A percentile compares a stretch with the other conserved stretches of the same genome.
These are phyloP conservation scores for Loriculus beryllinus DNA, from an alignment of 2,797 vertebrate species.

Conservation along the genomic window DNA sequence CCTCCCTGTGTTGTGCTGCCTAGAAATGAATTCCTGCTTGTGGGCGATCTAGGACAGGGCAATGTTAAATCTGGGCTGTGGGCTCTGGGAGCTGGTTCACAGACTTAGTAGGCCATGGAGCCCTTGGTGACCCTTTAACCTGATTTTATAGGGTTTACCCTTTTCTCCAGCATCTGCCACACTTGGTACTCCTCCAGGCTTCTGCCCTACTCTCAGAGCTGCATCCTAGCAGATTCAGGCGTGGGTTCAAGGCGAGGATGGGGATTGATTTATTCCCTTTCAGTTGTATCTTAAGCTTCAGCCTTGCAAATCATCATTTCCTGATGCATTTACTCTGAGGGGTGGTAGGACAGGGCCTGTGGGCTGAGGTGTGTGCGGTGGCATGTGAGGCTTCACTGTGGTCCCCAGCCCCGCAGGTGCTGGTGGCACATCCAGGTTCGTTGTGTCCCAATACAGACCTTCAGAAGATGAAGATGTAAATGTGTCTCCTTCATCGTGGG, in stretches of 20 bases:
- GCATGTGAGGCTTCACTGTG: accelerated
- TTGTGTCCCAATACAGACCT: background rate
- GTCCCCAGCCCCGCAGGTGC: background rate
- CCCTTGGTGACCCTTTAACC: background rate
- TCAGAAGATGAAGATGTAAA: background rate
- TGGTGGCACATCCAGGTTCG: background rate
- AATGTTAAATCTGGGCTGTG: background rate
- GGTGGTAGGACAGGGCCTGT: accelerated
- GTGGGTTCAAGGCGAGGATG: background rate
- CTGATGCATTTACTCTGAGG: background rate
- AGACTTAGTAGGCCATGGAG: background rate
- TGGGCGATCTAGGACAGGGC: background rate
- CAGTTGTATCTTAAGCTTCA: background rate
- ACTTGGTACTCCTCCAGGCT: background rate
- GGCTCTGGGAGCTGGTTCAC: background rate
- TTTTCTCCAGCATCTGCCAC: background rate
- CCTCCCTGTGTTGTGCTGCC: accelerated
- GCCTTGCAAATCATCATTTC: background rate
- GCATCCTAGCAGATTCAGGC: background rate
- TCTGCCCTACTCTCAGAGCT: background rate
- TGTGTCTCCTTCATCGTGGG: background rate
- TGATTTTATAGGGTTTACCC: background rate
- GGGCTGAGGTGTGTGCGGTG: accelerated
- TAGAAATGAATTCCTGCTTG: background rate
- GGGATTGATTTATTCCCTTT: background rate